A percentile compares a stretch with the other conserved stretches of the same genome.
Conservation (phyloP, 2,113 vertebrate species). For the Ibidorhyncha struthersii region DNA sequence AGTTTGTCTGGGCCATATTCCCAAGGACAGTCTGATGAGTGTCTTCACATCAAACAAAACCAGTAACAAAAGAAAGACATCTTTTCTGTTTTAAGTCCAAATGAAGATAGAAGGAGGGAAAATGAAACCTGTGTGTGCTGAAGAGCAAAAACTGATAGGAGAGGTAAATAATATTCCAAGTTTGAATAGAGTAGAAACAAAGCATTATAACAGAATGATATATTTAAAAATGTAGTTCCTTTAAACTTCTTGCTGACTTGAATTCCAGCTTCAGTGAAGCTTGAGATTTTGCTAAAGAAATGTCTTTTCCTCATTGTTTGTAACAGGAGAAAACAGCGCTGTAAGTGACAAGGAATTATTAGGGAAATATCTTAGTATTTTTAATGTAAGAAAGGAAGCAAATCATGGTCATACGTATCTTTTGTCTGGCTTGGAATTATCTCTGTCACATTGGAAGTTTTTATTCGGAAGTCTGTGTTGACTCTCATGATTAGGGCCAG, state of each 20-base stretch:
- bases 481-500: constrained; percentile 76
- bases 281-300: constrained; percentile 31
- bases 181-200: background rate
- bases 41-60: background rate
- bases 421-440: constrained; percentile 68
- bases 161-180: background rate
- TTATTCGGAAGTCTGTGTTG: constrained; percentile 80
- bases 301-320: background rate
- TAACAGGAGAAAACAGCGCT: constrained; percentile 21
- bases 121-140: background rate
- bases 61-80: background rate
- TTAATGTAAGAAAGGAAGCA: constrained; percentile 69
- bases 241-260: constrained; percentile 52
- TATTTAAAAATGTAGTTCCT: background rate
- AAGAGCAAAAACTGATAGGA: background rate
- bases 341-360: constrained; percentile 58
- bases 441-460: constrained; percentile 75
- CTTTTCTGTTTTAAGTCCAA: background rate
- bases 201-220: background rate
- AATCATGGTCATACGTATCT: constrained; percentile 46
- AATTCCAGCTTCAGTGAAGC: constrained; percentile 22
- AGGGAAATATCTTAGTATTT: constrained; percentile 68
- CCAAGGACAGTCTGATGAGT: background rate
- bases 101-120: background rate
- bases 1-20: background rate